A percentile compares a stretch with the other conserved stretches of the same genome.
Evolutionary conservation across 2,113 vertebrate species (phyloP).

Genomic region (Anolis carolinensis): DNA sequence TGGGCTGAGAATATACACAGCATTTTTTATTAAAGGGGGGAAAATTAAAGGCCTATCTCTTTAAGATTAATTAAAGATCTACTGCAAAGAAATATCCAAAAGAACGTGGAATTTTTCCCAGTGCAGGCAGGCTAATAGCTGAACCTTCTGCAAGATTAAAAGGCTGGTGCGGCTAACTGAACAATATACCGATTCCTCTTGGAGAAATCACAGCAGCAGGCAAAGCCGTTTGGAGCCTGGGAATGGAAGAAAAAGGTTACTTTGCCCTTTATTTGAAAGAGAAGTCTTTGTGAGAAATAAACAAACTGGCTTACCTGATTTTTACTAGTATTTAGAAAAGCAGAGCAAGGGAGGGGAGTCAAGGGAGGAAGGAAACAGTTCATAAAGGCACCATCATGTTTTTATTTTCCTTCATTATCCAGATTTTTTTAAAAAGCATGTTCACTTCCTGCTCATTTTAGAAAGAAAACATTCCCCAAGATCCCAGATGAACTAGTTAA

Average conservation of each 20-base stretch:
- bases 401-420: too few relatives aligned
- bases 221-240: constrained; percentile 54
- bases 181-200: constrained; percentile 52
- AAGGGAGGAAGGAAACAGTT: background rate
- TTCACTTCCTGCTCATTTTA: too few relatives aligned
- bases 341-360: background rate
- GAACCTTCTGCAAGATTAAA: constrained; percentile 50
- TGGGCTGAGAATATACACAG: constrained; percentile 49
- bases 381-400: constrained; percentile 16
- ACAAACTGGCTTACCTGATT: constrained; percentile 58
- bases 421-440: too few relatives aligned
- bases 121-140: constrained; percentile 55
- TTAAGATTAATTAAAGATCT: constrained; percentile 74
- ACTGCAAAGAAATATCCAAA: constrained; percentile 49
- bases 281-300: constrained; percentile 59
- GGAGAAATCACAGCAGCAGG: constrained; percentile 54
- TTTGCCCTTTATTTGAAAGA: constrained; percentile 54
- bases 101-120: constrained; percentile 33
- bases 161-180: constrained; percentile 41
- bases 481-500: too few relatives aligned
- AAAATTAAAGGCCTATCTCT: constrained; percentile 14
- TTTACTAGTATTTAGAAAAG: constrained; percentile 1
- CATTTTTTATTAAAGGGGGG: background rate
- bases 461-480: too few relatives aligned
- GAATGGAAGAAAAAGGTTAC: constrained; percentile 37